A percentile compares a stretch with the other conserved stretches of the same genome.
Conservation (phyloP, 1,140 invertebrate genomes). For the Sycophaga agraensis region DNA sequence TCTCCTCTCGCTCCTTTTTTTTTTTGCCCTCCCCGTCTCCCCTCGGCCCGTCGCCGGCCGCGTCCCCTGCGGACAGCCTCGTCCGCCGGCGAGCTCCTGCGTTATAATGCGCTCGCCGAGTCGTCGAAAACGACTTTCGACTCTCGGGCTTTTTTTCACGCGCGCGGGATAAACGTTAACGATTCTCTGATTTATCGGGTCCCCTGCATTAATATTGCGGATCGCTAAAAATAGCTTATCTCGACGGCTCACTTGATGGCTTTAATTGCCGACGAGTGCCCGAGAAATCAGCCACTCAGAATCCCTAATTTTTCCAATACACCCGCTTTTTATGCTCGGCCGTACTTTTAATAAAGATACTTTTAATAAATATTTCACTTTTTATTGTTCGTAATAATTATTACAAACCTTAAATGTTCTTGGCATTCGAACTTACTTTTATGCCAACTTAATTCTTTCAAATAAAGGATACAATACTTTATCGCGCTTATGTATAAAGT, state of each 20-base stretch:
- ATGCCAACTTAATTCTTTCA: no score
- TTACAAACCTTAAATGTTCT: no score
- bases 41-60: background rate
- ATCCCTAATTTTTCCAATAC: no score
- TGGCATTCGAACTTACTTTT: no score
- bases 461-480: no score
- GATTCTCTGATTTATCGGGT: constrained; percentile 27
- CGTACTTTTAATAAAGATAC: no score
- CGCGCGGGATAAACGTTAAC: constrained; percentile 5
- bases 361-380: no score
- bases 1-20: background rate
- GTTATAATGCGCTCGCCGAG: background rate
- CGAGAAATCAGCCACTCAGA: background rate
- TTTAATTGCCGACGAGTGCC: constrained; percentile 7
- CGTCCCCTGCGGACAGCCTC: no score
- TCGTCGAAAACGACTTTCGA: background rate
- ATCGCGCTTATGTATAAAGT: no score
- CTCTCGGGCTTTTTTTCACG: background rate
- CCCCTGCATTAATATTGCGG: background rate
- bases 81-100: no score
- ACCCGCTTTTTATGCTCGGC: no score
- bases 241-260: constrained; percentile 12
- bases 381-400: no score
- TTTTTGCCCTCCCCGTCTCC: background rate
- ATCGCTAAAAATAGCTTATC: constrained; percentile 14